Evolutionary conservation across 2,888 invertebrate species (phyloP), one percentile per base, ranked within the genome.

Genomic region (Aleiodes testaceus): DNA sequence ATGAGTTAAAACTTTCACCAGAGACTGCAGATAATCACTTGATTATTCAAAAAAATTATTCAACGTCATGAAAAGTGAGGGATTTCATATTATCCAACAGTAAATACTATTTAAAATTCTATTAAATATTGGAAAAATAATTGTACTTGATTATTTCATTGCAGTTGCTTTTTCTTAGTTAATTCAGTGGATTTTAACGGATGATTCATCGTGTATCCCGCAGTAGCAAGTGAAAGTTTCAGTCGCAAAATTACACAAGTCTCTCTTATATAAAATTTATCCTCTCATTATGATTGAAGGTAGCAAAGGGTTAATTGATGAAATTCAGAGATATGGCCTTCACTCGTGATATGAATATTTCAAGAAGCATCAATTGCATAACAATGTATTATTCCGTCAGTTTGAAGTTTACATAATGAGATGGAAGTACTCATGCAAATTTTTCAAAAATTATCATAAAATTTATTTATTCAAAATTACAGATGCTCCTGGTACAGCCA

Each of bases 401-500:
- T 2, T 6, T 36, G 36, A 36, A 36, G 36, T 36, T 36, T 36
- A 36, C 7, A 9, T 36, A 36, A 36, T 36, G 11, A 36, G 36
- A 36, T 36, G 9, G 9, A 36, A 36, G 7, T 6, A 11, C 9
- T 36, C 1, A 36, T 36, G 7, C 36, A 36, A 36, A 36, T 36
- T 36, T 7, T 36, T 36, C 3, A 11, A 36, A 36, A 36, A 36
- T 36, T 36, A 36, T 36, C 11, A 36, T 36, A 0, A 36, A 52
- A 3, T 26, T 26, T 26, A 26, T 26, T 26, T 26, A 26, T 26
- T 26, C 26, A 12, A 6, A 20, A n/a, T 52, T 53, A 36, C 20
- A 87, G 88, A 92, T 92, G 86, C 89, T 90, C 84, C 87, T 93
- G 79, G 88, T 91, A 73, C 93, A 93, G 80, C 93, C 94, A 12